phyloP scores from a whole-genome alignment of 2,797 vertebrate species.

The Salarias fasciatus region DNA sequence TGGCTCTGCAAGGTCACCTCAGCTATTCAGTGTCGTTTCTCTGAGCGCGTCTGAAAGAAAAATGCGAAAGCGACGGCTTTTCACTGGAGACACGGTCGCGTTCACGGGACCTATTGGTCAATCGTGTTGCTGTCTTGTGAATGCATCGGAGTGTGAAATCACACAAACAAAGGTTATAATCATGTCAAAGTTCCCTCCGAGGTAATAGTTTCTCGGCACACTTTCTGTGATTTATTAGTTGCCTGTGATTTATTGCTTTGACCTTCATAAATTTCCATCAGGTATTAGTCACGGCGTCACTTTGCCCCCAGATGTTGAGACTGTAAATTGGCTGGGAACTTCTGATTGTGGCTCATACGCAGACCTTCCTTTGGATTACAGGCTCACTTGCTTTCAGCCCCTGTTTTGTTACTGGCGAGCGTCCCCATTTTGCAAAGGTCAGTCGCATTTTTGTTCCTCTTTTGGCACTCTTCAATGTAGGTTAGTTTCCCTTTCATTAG shows the following conservation, averaged over 20 bases:
- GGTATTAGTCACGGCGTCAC: slow-evolving; percentile 46
- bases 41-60: too few species aligned
- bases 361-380: slow-evolving; percentile 33
- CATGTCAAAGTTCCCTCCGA: neutral
- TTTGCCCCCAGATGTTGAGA: slow-evolving; percentile 33
- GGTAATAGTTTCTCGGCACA: slow-evolving; percentile 43
- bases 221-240: slow-evolving; percentile 41
- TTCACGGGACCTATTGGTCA: too few species aligned
- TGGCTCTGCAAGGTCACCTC: too few species aligned
- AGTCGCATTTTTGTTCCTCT: slow-evolving; percentile 14
- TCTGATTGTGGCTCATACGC: slow-evolving; percentile 11
- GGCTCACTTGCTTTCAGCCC: slow-evolving; percentile 36
- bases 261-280: slow-evolving; percentile 57
- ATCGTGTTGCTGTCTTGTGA: neutral
- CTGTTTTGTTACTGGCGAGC: slow-evolving; percentile 51
- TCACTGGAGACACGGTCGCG: too few species aligned
- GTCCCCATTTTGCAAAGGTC: slow-evolving; percentile 64
- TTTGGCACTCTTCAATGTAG: neutral
- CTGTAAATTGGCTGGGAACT: slow-evolving; percentile 26
- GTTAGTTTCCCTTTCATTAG: slow-evolving; percentile 19
- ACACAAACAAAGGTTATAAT: neutral
- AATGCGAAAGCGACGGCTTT: too few species aligned
- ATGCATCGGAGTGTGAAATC: neutral
- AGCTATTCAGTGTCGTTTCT: too few species aligned
- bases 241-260: slow-evolving; percentile 50